Conservation (phyloP, 2,888 invertebrate species). For the Ophioninae sp. region DNA sequence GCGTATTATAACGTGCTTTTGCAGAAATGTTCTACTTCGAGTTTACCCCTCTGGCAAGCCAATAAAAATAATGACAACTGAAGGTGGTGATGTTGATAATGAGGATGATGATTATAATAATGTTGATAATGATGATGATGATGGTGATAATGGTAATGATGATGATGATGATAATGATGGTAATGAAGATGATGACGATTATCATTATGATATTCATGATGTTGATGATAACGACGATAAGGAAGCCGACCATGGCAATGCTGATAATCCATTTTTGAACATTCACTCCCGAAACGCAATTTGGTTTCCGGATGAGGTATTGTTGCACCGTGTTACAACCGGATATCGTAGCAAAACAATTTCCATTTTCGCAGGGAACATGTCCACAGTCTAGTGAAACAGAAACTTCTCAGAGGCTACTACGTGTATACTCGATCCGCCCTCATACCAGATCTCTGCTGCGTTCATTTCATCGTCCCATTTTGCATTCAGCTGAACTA, state of each 20-base stretch:
- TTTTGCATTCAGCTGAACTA: conserved; percentile 20
- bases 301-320: not conserved
- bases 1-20: not conserved
- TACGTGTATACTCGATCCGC: not conserved
- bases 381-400: not conserved
- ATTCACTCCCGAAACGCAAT: not conserved
- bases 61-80: not conserved
- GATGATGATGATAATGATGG: too few relatives aligned
- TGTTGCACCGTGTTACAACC: not conserved
- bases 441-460: not conserved
- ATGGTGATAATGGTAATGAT: too few relatives aligned
- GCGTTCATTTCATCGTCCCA: conserved; percentile 19
- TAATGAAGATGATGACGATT: too few relatives aligned
- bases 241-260: too few relatives aligned
- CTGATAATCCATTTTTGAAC: too few relatives aligned
- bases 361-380: not conserved
- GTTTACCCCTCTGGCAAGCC: not conserved
- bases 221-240: too few relatives aligned
- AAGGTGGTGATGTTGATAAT: not conserved
- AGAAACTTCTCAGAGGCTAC: not conserved
- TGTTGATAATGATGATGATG: not conserved
- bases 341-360: not conserved
- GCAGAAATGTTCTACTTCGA: not conserved
- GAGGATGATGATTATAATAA: not conserved
- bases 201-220: too few relatives aligned